phyloP scores from a whole-genome alignment of 2,888 invertebrate species.

The Diadegma fenestrale region DNA sequence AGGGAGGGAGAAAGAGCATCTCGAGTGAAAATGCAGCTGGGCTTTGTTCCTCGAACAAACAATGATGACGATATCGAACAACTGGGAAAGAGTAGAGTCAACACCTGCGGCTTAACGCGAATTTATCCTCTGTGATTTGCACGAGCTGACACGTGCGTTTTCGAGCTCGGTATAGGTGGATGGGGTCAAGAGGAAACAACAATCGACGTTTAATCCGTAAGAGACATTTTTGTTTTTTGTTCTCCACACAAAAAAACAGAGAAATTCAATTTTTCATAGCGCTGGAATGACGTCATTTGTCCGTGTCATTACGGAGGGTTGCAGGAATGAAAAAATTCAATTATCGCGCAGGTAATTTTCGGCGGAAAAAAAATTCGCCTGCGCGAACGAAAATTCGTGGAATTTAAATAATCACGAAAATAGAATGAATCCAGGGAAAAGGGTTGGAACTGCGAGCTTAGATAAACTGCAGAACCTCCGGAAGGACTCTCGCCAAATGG shows the following conservation, averaged over 20 bases:
- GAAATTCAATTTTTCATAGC: neutral
- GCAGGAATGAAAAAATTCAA: neutral
- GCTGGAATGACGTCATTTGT: neutral
- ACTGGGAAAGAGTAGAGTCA: constrained; percentile 24
- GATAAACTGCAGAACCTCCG: constrained; percentile 43
- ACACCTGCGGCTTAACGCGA: constrained; percentile 28
- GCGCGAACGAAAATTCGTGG: constrained; percentile 7
- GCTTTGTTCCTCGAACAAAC: constrained; percentile 57
- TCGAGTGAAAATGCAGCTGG: constrained; percentile 22
- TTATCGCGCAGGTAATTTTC: neutral
- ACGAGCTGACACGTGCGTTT: constrained; percentile 20
- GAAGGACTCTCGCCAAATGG: constrained; percentile 54
- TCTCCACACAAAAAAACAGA: neutral
- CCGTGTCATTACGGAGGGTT: neutral
- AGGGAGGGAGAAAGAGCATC: neutral
- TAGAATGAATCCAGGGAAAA: constrained; percentile 14
- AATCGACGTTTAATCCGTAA: constrained; percentile 6
- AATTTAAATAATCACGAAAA: constrained; percentile 27
- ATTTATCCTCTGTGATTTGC: constrained; percentile 23
- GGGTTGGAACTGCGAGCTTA: neutral
- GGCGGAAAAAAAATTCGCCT: neutral
- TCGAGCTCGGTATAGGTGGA: neutral
- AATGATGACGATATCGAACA: constrained; percentile 57
- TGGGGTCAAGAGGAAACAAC: constrained; percentile 5
- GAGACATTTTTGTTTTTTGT: neutral